phyloP scores from a whole-genome alignment of 2,888 invertebrate species.

The Platycnemis pennipes region DNA sequence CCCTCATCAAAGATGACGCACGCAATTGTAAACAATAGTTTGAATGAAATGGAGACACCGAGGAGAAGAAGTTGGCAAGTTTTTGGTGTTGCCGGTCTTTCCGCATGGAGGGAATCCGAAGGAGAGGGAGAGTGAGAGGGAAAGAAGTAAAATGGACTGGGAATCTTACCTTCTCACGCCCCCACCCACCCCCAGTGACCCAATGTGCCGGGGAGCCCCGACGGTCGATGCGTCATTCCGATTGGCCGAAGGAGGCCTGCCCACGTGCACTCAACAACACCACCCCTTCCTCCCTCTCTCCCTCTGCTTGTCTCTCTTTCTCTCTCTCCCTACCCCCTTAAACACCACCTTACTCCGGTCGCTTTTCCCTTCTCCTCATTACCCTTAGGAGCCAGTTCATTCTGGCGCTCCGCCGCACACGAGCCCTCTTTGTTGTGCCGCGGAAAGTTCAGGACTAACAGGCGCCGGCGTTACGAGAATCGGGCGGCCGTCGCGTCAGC shows the following conservation, averaged over 20 bases:
- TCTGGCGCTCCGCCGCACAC: neutral
- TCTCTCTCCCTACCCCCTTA: neutral
- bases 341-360: neutral
- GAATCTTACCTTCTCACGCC: slow-evolving; percentile 19
- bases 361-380: neutral
- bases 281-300: neutral
- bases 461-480: neutral
- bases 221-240: slow-evolving; percentile 51
- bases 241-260: slow-evolving; percentile 37
- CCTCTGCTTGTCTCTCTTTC: neutral
- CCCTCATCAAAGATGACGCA: too few species aligned
- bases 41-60: neutral
- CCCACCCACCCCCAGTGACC: slow-evolving; percentile 27
- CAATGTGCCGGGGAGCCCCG: slow-evolving; percentile 41
- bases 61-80: neutral
- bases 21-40: too few species aligned
- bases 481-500: neutral
- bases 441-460: neutral
- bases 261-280: slow-evolving; percentile 44
- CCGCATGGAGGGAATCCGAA: neutral
- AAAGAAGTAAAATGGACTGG: neutral
- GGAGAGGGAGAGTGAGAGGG: neutral
- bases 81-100: neutral
- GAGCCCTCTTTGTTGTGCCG: neutral
- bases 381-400: neutral